These are phyloP conservation scores for Nomada fabriciana DNA, from an alignment of 2,888 invertebrate species.

Conservation along the genomic window DNA sequence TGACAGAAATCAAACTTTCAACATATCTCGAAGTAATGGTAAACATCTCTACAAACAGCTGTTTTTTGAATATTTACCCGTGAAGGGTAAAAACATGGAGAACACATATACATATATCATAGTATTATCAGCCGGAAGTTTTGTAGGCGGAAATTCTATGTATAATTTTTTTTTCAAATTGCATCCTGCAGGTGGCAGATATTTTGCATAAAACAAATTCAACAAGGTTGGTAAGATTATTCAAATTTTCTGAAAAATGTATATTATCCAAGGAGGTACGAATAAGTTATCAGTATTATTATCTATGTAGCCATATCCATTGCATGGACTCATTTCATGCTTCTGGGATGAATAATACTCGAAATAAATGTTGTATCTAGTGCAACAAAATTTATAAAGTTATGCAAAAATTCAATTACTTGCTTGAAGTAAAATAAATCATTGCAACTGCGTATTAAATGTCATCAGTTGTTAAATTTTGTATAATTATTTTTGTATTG, in stretches of 20 bases:
- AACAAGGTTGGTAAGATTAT: neutral
- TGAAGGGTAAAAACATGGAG: constrained; percentile 46
- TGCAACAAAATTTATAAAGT: neutral
- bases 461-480: neutral
- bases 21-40: constrained; percentile 40
- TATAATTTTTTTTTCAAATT: neutral
- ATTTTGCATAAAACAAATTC: neutral
- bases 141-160: constrained; percentile 15
- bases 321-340: neutral
- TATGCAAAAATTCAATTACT: neutral
- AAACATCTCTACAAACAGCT: constrained; percentile 71
- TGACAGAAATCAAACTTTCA: constrained; percentile 43
- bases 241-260: neutral
- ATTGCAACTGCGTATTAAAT: neutral
- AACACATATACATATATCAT: constrained; percentile 17
- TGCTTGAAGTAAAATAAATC: neutral
- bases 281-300: too few relatives aligned
- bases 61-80: constrained; percentile 56
- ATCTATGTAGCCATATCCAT: neutral
- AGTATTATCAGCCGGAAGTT: constrained; percentile 30
- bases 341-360: neutral
- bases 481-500: neutral
- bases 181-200: neutral
- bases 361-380: neutral
- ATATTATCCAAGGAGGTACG: neutral